Evolutionary conservation across 2,113 vertebrate species (phyloP).

Genomic region (Romanogobio albipinnatus): DNA sequence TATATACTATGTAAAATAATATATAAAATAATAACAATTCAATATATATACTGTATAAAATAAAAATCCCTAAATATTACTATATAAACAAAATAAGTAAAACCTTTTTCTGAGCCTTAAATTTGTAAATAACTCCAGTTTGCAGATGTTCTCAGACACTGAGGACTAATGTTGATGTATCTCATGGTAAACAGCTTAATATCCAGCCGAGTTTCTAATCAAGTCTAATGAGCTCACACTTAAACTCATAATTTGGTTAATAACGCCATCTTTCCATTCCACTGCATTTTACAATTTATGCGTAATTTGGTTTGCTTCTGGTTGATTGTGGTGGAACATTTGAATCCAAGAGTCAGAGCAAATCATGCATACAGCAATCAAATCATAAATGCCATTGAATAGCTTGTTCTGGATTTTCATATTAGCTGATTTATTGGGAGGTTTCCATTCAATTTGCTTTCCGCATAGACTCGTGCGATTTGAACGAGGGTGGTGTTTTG

Average conservation of each 20-base stretch:
- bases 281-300: conserved; percentile 47
- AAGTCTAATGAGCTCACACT: conserved; percentile 60
- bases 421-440: not conserved
- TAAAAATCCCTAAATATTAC: no score
- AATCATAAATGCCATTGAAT: conserved; percentile 31
- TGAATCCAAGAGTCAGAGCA: conserved; percentile 22
- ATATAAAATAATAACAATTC: not conserved
- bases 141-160: conserved; percentile 8
- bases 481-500: conserved; percentile 26
- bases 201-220: conserved; percentile 60
- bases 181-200: conserved; percentile 39
- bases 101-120: not conserved
- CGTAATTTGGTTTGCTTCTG: conserved; percentile 50
- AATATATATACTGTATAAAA: not conserved
- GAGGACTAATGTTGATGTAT: conserved; percentile 21
- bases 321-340: conserved; percentile 33
- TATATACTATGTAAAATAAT: not conserved
- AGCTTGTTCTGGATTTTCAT: conserved; percentile 20
- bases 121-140: not conserved
- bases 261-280: conserved; percentile 51
- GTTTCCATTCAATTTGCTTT: conserved; percentile 34
- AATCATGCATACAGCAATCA: conserved; percentile 18
- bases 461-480: conserved; percentile 19
- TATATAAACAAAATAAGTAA: not conserved
- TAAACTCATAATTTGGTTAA: conserved; percentile 56